A percentile compares a stretch with the other conserved stretches of the same genome.
Conservation (phyloP, 2,113 vertebrate species). For the Lampris incognitus region DNA sequence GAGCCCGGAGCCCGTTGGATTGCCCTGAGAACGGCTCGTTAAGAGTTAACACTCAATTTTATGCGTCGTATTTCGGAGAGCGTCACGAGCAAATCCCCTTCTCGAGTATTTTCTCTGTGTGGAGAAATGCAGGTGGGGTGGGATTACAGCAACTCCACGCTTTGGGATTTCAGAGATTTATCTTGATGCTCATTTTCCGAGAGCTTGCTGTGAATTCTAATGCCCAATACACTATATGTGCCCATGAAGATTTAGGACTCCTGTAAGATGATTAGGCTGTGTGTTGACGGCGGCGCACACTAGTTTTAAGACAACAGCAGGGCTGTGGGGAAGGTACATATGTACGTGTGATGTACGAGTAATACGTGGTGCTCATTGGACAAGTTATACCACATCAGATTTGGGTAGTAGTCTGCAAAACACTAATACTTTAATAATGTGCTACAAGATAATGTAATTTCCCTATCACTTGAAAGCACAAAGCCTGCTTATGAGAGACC, state of each 20-base stretch:
- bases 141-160: slow-evolving; percentile 55
- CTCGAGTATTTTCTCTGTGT: slow-evolving; percentile 20
- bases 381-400: neutral
- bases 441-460: neutral
- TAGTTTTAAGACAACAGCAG: slow-evolving; percentile 19
- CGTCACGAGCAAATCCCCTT: slow-evolving; percentile 71
- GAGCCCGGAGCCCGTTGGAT: slow-evolving; percentile 12
- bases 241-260: slow-evolving; percentile 57
- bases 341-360: slow-evolving; percentile 11
- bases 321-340: neutral
- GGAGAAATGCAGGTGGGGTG: slow-evolving; percentile 56
- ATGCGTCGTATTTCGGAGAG: slow-evolving; percentile 70
- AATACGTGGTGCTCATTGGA: neutral
- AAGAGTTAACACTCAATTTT: slow-evolving; percentile 72
- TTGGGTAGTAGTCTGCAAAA: neutral
- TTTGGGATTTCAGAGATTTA: slow-evolving; percentile 67
- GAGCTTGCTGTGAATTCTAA: slow-evolving; percentile 50
- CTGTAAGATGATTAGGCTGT: slow-evolving; percentile 64
- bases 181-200: slow-evolving; percentile 58
- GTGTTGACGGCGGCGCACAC: slow-evolving; percentile 1
- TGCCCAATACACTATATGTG: slow-evolving; percentile 43
- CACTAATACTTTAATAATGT: neutral
- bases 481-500: neutral
- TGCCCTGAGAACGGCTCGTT: slow-evolving; percentile 68
- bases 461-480: neutral